Percentiles rank a stretch among this genome's conserved stretches.
Conservation (phyloP, 2,888 invertebrate species). For the Emmelina monodactyla region DNA sequence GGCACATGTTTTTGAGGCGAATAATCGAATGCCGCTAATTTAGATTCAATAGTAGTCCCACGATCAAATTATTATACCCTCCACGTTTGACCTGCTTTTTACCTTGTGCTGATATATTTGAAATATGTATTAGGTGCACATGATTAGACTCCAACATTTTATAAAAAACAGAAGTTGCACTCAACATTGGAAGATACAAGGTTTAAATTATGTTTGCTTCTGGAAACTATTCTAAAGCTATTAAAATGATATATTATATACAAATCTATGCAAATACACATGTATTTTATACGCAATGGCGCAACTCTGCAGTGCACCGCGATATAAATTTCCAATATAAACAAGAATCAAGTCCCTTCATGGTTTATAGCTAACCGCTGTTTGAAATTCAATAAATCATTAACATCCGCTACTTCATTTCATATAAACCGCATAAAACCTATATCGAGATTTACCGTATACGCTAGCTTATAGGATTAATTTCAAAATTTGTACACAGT, state of each 20-base stretch:
- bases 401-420: constrained; percentile 46
- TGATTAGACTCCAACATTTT: no score
- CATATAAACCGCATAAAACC: constrained; percentile 27
- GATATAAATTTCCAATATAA: constrained; percentile 42
- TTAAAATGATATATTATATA: not conserved
- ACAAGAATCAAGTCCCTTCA: constrained; percentile 34
- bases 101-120: constrained; percentile 7
- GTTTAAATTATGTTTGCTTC: no score
- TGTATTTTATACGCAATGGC: constrained; percentile 22
- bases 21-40: constrained; percentile 15
- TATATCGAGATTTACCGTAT: constrained; percentile 22
- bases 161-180: no score
- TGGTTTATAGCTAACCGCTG: constrained; percentile 39
- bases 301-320: constrained; percentile 33
- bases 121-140: constrained; percentile 7
- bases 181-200: no score
- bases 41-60: constrained; percentile 19
- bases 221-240: not conserved
- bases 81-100: constrained; percentile 11
- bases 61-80: constrained; percentile 15
- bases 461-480: constrained; percentile 38
- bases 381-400: constrained; percentile 52
- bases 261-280: not conserved
- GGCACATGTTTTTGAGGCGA: no score
- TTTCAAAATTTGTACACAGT: constrained; percentile 51